Evolutionary conservation across 2,888 invertebrate species (phyloP).

Genomic region (Idaea straminata): DNA sequence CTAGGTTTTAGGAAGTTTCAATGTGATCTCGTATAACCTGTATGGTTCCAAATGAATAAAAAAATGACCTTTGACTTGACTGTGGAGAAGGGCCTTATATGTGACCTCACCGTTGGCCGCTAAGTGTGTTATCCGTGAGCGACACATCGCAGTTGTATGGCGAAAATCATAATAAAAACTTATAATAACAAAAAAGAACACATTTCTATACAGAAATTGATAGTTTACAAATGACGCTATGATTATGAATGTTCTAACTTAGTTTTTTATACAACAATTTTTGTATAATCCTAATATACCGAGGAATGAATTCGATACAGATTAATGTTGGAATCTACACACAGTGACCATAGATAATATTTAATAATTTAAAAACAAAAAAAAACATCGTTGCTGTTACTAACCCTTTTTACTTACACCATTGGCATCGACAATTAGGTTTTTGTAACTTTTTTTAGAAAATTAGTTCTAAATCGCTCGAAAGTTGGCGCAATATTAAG

Average conservation of each 20-base stretch:
- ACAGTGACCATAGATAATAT: slow-evolving; percentile 14
- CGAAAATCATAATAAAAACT: slow-evolving; percentile 32
- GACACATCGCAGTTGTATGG: slow-evolving; percentile 20
- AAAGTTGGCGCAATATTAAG: background rate
- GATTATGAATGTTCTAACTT: slow-evolving; percentile 33
- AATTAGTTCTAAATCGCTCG: background rate
- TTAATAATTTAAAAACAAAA: slow-evolving; percentile 4
- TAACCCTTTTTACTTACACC: slow-evolving; percentile 29
- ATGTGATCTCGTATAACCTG: no score
- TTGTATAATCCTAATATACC: slow-evolving; percentile 56
- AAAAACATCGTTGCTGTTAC: slow-evolving; percentile 14
- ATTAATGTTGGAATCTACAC: slow-evolving; percentile 48
- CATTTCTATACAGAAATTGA: slow-evolving; percentile 52
- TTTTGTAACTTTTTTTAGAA: slow-evolving; percentile 2
- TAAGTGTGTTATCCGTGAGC: no score
- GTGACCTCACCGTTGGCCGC: no score
- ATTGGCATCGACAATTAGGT: slow-evolving; percentile 20
- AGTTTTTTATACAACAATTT: slow-evolving; percentile 52
- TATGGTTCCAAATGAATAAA: no score
- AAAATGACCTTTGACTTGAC: no score
- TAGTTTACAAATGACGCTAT: slow-evolving; percentile 45
- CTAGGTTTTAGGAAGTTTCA: no score
- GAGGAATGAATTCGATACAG: slow-evolving; percentile 67
- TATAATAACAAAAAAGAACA: slow-evolving; percentile 49
- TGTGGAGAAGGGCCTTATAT: no score